These are phyloP conservation scores for Eupristina koningsbergeri DNA, from an alignment of 1,140 invertebrate species.

Conservation along the genomic window DNA sequence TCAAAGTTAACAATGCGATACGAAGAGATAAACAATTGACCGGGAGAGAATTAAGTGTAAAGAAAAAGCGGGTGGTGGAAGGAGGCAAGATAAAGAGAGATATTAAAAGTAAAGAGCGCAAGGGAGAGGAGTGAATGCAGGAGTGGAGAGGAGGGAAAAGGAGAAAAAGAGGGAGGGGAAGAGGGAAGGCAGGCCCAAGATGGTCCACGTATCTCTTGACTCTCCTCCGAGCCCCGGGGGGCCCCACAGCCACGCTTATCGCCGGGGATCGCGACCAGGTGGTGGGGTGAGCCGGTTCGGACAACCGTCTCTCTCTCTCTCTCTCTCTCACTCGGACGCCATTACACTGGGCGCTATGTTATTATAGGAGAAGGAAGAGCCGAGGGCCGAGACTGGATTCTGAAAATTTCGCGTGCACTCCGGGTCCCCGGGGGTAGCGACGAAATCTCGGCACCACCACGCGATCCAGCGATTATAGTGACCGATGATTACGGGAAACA, in stretches of 20 bases:
- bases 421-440: not conserved
- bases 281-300: slow-evolving; percentile 71
- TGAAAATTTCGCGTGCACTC: slow-evolving; percentile 25
- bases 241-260: slow-evolving; percentile 33
- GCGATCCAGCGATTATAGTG: slow-evolving; percentile 29
- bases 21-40: not conserved
- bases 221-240: slow-evolving; percentile 38
- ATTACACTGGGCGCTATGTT: not conserved
- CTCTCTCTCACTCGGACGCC: not conserved
- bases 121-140: not conserved
- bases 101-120: slow-evolving; percentile 24
- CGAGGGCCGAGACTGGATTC: not conserved
- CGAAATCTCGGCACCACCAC: not conserved
- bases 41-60: not conserved
- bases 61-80: not conserved
- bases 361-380: not conserved
- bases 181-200: slow-evolving; percentile 28
- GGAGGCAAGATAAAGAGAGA: slow-evolving; percentile 24
- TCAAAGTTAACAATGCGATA: not conserved
- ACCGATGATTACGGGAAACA: slow-evolving; percentile 27
- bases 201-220: slow-evolving; percentile 10
- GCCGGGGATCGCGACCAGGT: slow-evolving; percentile 34
- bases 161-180: not conserved
- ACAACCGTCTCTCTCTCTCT: not conserved
- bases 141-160: not conserved